These are phyloP conservation scores for Phrynosoma blainvillii DNA, from an alignment of 2,113 vertebrate species.

Conservation along the genomic window DNA sequence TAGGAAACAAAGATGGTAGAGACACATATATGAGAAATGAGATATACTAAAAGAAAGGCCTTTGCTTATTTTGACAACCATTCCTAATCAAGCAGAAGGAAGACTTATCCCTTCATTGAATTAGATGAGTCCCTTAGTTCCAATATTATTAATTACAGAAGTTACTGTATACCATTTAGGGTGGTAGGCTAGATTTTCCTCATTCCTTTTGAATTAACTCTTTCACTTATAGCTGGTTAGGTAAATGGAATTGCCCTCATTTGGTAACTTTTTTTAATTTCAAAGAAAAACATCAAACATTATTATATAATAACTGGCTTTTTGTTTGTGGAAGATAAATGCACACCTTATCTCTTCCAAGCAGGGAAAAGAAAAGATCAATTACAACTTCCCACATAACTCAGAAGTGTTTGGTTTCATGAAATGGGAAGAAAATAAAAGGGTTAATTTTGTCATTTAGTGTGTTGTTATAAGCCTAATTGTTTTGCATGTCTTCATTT, in stretches of 20 bases:
- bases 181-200: conserved; percentile 43
- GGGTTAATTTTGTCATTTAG: conserved; percentile 77
- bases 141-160: conserved; percentile 73
- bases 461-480: conserved; percentile 80
- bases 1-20: no score
- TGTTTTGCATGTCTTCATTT: conserved; percentile 82
- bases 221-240: conserved; percentile 49
- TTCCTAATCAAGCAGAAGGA: conserved; percentile 60
- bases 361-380: conserved; percentile 12
- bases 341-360: conserved; percentile 30
- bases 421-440: conserved; percentile 65
- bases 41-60: conserved; percentile 51
- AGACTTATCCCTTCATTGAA: conserved; percentile 51
- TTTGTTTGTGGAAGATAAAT: conserved; percentile 19
- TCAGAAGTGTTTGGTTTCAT: conserved; percentile 46
- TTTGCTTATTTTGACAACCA: conserved; percentile 54
- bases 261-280: conserved; percentile 24
- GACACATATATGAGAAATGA: background rate
- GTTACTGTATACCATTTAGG: conserved; percentile 48
- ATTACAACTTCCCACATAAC: conserved; percentile 49
- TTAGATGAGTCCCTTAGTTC: conserved; percentile 66
- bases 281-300: conserved; percentile 3
- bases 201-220: conserved; percentile 63
- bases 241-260: conserved; percentile 34
- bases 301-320: conserved; percentile 30